A percentile compares a stretch with the other conserved stretches of the same genome.
Conservation (phyloP, 2,113 vertebrate genomes). For the Paratilapia polleni region DNA sequence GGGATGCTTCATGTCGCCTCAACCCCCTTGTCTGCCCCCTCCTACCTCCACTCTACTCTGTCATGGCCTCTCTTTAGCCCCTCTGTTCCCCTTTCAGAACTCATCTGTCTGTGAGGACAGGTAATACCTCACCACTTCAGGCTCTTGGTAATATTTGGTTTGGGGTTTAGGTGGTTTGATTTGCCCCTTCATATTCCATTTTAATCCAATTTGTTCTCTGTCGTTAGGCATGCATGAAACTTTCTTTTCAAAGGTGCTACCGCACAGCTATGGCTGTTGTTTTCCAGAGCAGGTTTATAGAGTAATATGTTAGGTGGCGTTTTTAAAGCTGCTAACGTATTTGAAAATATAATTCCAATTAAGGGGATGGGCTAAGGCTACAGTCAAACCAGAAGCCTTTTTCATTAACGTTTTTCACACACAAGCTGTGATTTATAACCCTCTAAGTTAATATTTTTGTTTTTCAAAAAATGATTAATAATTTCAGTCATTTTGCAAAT, state of each 20-base stretch:
- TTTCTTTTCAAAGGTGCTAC: neutral
- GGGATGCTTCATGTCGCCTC: conserved; percentile 56
- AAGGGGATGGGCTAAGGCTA: neutral
- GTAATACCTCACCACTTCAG: conserved; percentile 38
- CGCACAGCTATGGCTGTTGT: neutral
- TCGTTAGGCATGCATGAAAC: neutral
- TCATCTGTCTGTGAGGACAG: conserved; percentile 43
- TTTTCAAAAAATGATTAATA: neutral
- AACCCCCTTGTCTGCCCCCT: conserved; percentile 40
- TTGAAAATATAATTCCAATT: neutral
- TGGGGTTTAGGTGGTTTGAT: neutral
- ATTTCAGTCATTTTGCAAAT: neutral
- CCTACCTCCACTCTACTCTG: neutral
- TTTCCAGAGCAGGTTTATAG: neutral
- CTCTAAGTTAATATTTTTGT: neutral
- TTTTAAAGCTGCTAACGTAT: neutral
- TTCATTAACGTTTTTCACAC: neutral
- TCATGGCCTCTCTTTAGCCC: conserved; percentile 33
- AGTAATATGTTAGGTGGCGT: neutral
- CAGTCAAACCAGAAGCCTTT: neutral
- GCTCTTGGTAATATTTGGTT: conserved; percentile 32
- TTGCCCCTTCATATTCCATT: neutral
- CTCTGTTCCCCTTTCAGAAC: conserved; percentile 46
- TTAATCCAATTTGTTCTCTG: conserved; percentile 30
- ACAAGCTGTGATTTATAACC: neutral